Evolutionary conservation across 2,888 invertebrate species (phyloP), one percentile per base, ranked within the genome.

Genomic region (Ypsolopha scabrella): DNA sequence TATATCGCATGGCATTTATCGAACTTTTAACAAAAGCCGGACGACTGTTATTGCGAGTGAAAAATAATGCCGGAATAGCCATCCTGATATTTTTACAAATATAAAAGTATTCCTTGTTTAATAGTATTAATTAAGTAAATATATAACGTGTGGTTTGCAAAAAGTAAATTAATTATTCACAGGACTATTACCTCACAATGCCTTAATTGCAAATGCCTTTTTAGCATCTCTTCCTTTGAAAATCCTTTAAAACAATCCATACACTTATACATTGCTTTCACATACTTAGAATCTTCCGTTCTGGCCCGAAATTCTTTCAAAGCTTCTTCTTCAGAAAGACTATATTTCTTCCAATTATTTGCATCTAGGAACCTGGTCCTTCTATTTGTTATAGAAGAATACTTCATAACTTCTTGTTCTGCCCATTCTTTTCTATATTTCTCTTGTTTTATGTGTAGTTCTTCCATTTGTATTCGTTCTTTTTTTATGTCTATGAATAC

Each of bases 181-280:
- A 41, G 6, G 6, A 13, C 2, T 39, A 8, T 50, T 41, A 83
- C 83, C 72, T 75, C 69, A 61, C 62, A 64, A 59, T 85, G 83
- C 37, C 75, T 65, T 14, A 75, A 57, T 37, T 67, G 62, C 1
- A 57, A 58, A 59, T 85, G 85, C 43, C 83, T 62, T 7, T 67
- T 62, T 9, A 80, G 53, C 64, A 80, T 83, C 35, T 78, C 72
- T 41, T 72, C 70, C 52, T 78, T 80, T 0, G 80, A 79, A 52
- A 83, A 85, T 0, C 78, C 72, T 58, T 75, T 80, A 44, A 73
- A 75, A 54, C 85, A 85, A 45, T 76, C 69, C 0, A 58, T 60
- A 57, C 85, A 85, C 57, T 80, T 80, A 53, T 60, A 76, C 1
- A 65, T 58, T 0, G 80, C 73, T 7, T 65, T 57, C 47, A 68